Conservation (phyloP, 2,113 vertebrate species). For the Thomomys bottae region DNA sequence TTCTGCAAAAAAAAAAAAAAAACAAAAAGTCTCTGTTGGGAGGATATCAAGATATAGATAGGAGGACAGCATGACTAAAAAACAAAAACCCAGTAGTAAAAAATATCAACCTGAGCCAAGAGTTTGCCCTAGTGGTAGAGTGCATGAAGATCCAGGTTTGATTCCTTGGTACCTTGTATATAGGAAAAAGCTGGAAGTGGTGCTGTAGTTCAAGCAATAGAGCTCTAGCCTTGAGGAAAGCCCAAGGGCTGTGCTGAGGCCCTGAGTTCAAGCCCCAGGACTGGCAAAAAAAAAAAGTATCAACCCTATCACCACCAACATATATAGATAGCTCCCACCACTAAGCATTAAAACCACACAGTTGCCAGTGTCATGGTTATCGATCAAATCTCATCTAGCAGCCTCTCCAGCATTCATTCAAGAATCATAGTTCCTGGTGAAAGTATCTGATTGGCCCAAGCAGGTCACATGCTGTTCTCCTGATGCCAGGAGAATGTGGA, state of each 20-base stretch:
- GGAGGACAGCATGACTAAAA: neutral
- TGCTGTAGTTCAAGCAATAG: too few species aligned
- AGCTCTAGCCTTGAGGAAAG: too few species aligned
- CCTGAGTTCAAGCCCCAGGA: too few species aligned
- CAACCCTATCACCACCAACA: neutral
- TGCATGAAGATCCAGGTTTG: too few species aligned
- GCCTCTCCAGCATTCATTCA: neutral
- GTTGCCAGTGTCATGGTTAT: neutral
- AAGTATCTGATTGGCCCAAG: neutral
- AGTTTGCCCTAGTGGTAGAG: too few species aligned
- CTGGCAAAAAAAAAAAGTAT: too few species aligned
- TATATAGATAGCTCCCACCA: accelerated
- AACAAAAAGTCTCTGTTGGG: neutral
- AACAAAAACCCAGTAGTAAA: neutral
- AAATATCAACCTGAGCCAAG: too few species aligned
- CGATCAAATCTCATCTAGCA: neutral
- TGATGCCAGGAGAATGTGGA: neutral
- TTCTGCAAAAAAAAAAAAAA: neutral
- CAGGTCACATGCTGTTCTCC: neutral
- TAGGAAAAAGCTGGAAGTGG: too few species aligned
- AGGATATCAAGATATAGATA: neutral
- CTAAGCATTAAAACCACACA: neutral
- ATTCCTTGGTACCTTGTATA: too few species aligned
- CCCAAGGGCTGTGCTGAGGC: too few species aligned
- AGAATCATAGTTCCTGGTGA: neutral